These are phyloP conservation scores for Hemithea aestivaria DNA, from an alignment of 2,888 invertebrate species.

Conservation along the genomic window DNA sequence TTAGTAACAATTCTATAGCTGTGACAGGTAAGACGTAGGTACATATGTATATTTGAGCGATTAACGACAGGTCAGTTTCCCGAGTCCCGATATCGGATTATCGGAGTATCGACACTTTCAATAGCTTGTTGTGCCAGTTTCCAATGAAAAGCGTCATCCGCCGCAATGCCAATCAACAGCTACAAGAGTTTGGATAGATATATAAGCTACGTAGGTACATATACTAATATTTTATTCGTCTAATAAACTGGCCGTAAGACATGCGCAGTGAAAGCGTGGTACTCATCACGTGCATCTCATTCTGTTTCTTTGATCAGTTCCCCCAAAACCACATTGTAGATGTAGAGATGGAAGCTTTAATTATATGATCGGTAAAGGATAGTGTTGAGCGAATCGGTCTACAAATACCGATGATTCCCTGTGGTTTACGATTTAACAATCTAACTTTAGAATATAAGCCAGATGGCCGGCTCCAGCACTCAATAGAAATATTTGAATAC, in stretches of 20 bases:
- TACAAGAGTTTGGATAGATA: constrained; percentile 24
- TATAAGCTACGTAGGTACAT: too few species aligned
- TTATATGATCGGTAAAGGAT: constrained; percentile 25
- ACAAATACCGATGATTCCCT: constrained; percentile 64
- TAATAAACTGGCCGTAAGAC: constrained; percentile 46
- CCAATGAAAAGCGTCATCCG: background rate
- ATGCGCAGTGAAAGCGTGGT: constrained; percentile 58
- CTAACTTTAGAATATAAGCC: constrained; percentile 78
- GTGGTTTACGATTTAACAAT: constrained; percentile 76
- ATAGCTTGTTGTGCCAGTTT: background rate
- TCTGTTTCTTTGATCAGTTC: too few species aligned
- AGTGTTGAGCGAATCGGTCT: constrained; percentile 42
- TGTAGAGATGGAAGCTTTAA: background rate
- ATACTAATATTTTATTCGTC: constrained; percentile 32
- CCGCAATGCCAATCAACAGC: constrained; percentile 31
- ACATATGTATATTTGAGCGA: too few species aligned
- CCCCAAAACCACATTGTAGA: too few species aligned
- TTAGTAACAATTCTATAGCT: too few species aligned
- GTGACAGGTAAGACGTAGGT: too few species aligned
- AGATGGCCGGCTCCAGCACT: constrained; percentile 71
- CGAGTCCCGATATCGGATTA: background rate
- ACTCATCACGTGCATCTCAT: constrained; percentile 32
- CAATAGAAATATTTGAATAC: constrained; percentile 63
- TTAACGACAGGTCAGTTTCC: too few species aligned
- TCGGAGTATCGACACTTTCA: background rate